These are phyloP conservation scores for Invenusta paracnida DNA, from an alignment of 2,888 invertebrate genomes.

Conservation along the genomic window DNA sequence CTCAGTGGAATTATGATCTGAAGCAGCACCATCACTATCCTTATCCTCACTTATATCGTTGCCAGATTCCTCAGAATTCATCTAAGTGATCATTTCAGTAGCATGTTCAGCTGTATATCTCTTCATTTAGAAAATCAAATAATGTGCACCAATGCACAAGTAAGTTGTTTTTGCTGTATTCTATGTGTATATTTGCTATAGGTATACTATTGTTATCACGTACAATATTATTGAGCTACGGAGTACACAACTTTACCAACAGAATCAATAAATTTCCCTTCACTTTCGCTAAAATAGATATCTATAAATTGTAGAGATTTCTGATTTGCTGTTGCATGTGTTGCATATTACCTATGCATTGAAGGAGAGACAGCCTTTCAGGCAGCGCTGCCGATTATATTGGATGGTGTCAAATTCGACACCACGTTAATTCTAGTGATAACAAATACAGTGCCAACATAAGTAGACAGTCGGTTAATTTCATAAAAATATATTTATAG, in stretches of 20 bases:
- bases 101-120: too few species aligned
- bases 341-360: conserved; percentile 22
- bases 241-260: too few species aligned
- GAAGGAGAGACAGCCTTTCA: conserved; percentile 4
- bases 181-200: too few species aligned
- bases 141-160: too few species aligned
- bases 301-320: background rate
- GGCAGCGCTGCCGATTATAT: conserved; percentile 4
- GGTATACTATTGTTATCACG: too few species aligned
- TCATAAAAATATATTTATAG: background rate
- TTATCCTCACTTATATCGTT: background rate
- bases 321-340: conserved; percentile 8
- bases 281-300: too few species aligned
- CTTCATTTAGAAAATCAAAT: too few species aligned
- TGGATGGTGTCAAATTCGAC: conserved; percentile 10
- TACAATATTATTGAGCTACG: too few species aligned
- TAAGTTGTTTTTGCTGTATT: too few species aligned
- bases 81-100: background rate
- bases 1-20: background rate
- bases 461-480: too few species aligned
- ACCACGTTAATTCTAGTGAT: conserved; percentile 9
- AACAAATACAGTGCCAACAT: too few species aligned
- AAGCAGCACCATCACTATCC: background rate
- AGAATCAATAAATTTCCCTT: too few species aligned
- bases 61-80: background rate